Evolutionary conservation across 2,888 invertebrate genomes (phyloP).

Genomic region (Stenolophus ochropezus): DNA sequence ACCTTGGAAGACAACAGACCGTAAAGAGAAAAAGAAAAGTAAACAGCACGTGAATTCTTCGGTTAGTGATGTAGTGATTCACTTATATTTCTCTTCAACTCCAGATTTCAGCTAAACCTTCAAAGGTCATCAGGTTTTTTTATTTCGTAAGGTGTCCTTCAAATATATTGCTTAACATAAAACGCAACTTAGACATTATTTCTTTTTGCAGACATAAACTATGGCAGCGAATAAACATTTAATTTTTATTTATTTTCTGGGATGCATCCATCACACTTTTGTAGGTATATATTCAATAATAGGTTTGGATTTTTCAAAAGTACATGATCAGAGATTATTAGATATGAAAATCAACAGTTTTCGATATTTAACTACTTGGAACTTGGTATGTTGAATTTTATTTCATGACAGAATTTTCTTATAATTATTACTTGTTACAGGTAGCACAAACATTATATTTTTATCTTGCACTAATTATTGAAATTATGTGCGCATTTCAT

Average conservation of each 20-base stretch:
- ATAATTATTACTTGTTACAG: background rate
- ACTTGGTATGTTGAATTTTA: slow-evolving; percentile 61
- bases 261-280: slow-evolving; percentile 4
- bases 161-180: background rate
- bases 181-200: background rate
- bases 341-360: slow-evolving; percentile 61
- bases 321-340: background rate
- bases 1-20: background rate
- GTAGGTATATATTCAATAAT: background rate
- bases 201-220: background rate
- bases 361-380: slow-evolving; percentile 62
- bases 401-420: background rate
- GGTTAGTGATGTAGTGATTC: too few relatives aligned
- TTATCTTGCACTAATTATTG: slow-evolving; percentile 3
- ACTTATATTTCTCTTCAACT: too few relatives aligned
- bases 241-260: slow-evolving; percentile 2
- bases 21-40: background rate
- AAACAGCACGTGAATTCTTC: background rate
- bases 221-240: slow-evolving; percentile 9
- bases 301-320: slow-evolving; percentile 14
- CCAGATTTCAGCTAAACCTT: too few relatives aligned
- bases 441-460: background rate
- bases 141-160: background rate
- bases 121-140: background rate
- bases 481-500: background rate